These are phyloP conservation scores for Lamellibrachia columna DNA, from an alignment of 2,888 invertebrate genomes.

Conservation along the genomic window DNA sequence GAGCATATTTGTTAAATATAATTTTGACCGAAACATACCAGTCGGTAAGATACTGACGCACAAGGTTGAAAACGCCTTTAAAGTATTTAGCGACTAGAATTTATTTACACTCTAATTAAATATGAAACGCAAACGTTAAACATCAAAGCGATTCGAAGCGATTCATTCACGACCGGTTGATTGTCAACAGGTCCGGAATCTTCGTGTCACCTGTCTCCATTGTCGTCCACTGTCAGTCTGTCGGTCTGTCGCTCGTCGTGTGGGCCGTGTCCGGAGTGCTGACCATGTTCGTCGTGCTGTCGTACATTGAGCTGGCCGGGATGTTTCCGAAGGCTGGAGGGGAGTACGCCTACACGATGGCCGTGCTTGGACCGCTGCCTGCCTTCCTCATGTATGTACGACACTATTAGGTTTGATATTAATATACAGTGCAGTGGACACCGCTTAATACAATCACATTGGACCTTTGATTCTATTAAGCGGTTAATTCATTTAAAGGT, in stretches of 20 bases:
- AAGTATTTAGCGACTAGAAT: too few relatives aligned
- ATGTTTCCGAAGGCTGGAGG: conserved; percentile 76
- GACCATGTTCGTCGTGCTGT: conserved; percentile 82
- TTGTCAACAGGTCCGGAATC: conserved; percentile 85
- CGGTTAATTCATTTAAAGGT: too few relatives aligned
- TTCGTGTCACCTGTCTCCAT: conserved; percentile 94
- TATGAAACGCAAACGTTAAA: too few relatives aligned
- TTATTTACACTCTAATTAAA: too few relatives aligned
- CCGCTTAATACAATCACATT: too few relatives aligned
- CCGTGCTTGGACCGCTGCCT: conserved; percentile 59
- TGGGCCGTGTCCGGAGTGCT: conserved; percentile 87
- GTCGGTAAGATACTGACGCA: too few relatives aligned
- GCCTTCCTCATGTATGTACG: conserved; percentile 39
- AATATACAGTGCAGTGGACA: too few relatives aligned
- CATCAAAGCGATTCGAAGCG: not conserved
- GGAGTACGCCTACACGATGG: conserved; percentile 68
- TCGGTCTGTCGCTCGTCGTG: conserved; percentile 79
- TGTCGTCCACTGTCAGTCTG: conserved; percentile 79
- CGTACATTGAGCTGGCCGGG: conserved; percentile 90
- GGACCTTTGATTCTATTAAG: too few relatives aligned
- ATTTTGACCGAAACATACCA: too few relatives aligned
- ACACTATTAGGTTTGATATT: too few relatives aligned
- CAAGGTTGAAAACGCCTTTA: too few relatives aligned
- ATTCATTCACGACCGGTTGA: not conserved
- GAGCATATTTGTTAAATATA: too few relatives aligned